Evolutionary conservation across 1,140 invertebrate species (phyloP), one percentile per base, ranked within the genome.

Genomic region (Teleogryllus occipitalis): DNA sequence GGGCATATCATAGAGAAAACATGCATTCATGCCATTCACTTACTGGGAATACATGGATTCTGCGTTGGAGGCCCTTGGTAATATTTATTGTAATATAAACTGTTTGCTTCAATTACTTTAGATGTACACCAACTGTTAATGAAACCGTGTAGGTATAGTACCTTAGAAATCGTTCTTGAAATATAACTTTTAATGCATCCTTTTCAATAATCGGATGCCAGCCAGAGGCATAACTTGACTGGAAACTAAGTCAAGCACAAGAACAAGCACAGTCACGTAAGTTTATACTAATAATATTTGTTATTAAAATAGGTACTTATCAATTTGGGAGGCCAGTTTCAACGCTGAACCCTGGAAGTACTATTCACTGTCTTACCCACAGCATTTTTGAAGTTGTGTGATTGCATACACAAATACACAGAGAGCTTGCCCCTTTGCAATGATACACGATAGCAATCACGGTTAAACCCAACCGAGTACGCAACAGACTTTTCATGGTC

Each of bases 1-100:
- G 54, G 54, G 54, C 54, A 65, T 65, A 65, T 65, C 54, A 65
- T 65, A 65, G 54, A 65, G 54, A 65, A 65, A 65, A 65, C 54
- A 65, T 65, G 18, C 54, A 65, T 18, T 65, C 54, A 65, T 39
- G 54, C 18, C 54, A 65, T 18, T 65, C 54, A 65, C 18, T 65
- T 7, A 65, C 10, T 39, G 27, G 27, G 27, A 39, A 39, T 65
- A 65, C 18, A 18, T 65, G 54, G 54, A 65, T 65, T 65, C 54
- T 10, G 54, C 54, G 54, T 65, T 65, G 54, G 18, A 14, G 54
- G 54, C 10, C 54, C 54, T 65, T 65, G 54, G 18, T 65, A 18
- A 18, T 14, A 65, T 65, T 65, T 65, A 65, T 65, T 65, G 54
- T 65, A 65, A 14, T 65, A 14, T 65, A 65, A 65, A 14, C 54